These are phyloP conservation scores for Ramphastos sulfuratus DNA, from an alignment of 2,113 vertebrate species.

Conservation along the genomic window DNA sequence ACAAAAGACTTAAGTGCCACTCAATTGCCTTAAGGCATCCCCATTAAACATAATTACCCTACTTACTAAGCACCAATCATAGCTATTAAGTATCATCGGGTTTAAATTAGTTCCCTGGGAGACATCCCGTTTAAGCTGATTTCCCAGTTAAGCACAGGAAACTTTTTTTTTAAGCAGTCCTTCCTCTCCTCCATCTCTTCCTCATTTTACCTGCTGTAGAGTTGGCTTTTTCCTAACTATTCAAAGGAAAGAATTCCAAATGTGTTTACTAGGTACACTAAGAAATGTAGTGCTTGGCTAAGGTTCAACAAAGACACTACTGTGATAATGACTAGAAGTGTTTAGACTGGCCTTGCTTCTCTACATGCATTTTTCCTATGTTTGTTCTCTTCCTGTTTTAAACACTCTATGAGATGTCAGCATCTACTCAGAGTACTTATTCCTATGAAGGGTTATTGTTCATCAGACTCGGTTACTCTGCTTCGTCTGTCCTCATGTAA, in stretches of 20 bases:
- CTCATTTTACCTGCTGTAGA: constrained; percentile 11
- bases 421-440: not conserved
- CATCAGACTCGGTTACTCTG: accelerated
- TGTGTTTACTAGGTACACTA: not conserved
- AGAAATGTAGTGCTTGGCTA: not conserved
- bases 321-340: not conserved
- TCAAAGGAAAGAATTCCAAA: not conserved
- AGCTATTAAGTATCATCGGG: constrained; percentile 69
- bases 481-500: not conserved
- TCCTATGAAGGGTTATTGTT: not conserved
- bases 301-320: not conserved
- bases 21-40: constrained; percentile 69
- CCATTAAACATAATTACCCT: constrained; percentile 72
- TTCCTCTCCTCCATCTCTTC: constrained; percentile 3
- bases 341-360: not conserved
- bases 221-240: not conserved
- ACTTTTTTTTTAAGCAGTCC: constrained; percentile 36
- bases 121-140: constrained; percentile 59
- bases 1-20: constrained; percentile 63
- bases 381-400: not conserved
- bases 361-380: not conserved
- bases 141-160: constrained; percentile 67
- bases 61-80: constrained; percentile 73
- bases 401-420: not conserved
- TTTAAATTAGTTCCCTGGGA: constrained; percentile 74